Base-by-base conservation (phyloP, 2,797 vertebrate species). In the Pangasius krempfi region DNA sequence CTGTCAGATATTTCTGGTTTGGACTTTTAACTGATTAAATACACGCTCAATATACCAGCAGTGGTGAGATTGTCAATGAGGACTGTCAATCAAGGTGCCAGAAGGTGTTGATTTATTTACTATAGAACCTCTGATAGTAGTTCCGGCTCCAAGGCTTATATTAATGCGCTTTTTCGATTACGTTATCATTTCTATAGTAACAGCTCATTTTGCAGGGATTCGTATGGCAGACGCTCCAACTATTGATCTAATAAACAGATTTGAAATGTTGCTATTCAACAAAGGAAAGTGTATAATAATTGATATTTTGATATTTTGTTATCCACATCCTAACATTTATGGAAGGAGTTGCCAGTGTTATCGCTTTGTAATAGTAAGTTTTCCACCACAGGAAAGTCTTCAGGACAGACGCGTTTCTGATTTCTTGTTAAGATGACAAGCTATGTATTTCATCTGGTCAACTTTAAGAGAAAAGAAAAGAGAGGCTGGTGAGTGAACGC, bases 1-100 rank as follows among this genome's bases (percentile, higher is more conserved):
- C 64, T 82, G 82, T 85, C 86, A 86, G 33, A 87, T 84, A 81
- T 88, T 75, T 87, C 73, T 87, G 62, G 30, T 44, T 4, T 27
- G 30, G 44, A 76, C 13, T 54, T 85, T 87, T 82, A 87, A 85
- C 72, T 85, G 54, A 85, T 64, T 18, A 47, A 85, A 85, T 64
- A 58, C 52, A 12, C 30, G 30, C 44, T 86, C 62, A 62, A 50
- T 64, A 88, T 56, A 89, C 56, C 84, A 25, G 50, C 20, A 44
- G 30, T 33, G 80, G 60, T 54, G 87, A 81, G 54, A 80, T 72
- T 30, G 40, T 40, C 40, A 40, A 40, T 40, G 70, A 73, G 37
- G 44, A 44, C 83, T 86, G 68, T 86, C 86, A 68, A 70, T 86
- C 84, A 89, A 50, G 75, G 40, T 40, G 40, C 84, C 70, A 58